Percentiles rank a stretch among this genome's conserved stretches.
phyloP scores from a whole-genome alignment of 2,113 vertebrate genomes.

The Bucco capensis region DNA sequence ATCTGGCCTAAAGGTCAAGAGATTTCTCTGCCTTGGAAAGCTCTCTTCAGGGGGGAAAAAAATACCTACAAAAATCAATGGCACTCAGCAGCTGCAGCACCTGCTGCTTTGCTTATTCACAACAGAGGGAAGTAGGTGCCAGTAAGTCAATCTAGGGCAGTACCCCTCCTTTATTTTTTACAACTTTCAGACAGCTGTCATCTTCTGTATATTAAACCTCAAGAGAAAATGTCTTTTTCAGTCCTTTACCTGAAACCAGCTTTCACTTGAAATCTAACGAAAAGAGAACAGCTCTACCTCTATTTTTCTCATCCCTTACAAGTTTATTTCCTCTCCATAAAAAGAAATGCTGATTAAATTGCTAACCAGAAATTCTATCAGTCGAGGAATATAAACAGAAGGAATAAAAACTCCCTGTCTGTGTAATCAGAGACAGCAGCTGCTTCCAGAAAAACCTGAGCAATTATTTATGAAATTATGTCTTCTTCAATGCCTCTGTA shows the following conservation, averaged over 20 bases:
- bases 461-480: constrained; percentile 79
- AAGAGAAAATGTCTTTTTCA: not conserved
- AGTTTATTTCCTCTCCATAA: constrained; percentile 28
- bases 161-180: not conserved
- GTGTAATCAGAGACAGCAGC: constrained; percentile 59
- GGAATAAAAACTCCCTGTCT: constrained; percentile 51
- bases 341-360: constrained; percentile 40
- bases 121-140: not conserved
- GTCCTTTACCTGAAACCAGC: not conserved
- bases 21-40: constrained; percentile 22
- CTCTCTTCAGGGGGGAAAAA: not conserved
- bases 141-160: not conserved
- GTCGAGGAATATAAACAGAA: constrained; percentile 53
- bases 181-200: not conserved
- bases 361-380: constrained; percentile 55
- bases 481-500: constrained; percentile 64
- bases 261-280: not conserved
- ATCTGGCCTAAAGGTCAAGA: constrained; percentile 52
- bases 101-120: not conserved
- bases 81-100: constrained; percentile 28
- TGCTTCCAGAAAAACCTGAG: constrained; percentile 58
- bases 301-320: not conserved
- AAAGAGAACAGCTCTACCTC: not conserved
- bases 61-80: not conserved
- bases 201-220: not conserved